phyloP scores from a whole-genome alignment of 2,888 invertebrate genomes.

The Hirtodrosophila trivittata region DNA sequence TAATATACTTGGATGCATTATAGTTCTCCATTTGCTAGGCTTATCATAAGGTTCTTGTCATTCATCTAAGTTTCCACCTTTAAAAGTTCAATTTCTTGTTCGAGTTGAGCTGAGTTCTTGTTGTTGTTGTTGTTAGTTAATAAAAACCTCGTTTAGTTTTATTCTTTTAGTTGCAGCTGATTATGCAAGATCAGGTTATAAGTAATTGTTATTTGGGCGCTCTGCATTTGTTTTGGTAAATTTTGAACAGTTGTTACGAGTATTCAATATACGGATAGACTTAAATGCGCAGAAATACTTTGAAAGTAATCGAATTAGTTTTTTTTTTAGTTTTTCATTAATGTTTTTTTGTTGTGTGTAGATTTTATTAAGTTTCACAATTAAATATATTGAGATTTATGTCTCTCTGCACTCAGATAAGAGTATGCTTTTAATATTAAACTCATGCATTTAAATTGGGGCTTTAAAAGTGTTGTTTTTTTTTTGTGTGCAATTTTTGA shows the following conservation, averaged over 20 bases:
- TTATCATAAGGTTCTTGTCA: conserved; percentile 41
- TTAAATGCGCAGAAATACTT: conserved; percentile 77
- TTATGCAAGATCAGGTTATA: conserved; percentile 30
- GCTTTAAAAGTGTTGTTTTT: conserved; percentile 37
- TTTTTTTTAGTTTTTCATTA: conserved; percentile 25
- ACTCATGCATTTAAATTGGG: conserved; percentile 58
- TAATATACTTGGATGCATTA: conserved; percentile 1
- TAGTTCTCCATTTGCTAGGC: conserved; percentile 49
- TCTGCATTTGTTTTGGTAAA: conserved; percentile 25
- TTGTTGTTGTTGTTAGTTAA: conserved; percentile 37
- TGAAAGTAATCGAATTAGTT: conserved; percentile 63
- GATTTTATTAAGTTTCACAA: conserved; percentile 48
- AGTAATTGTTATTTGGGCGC: conserved; percentile 36
- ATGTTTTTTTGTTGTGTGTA: conserved; percentile 33
- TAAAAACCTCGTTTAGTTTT: conserved; percentile 50
- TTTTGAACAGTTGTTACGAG: conserved; percentile 5
- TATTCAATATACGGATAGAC: conserved; percentile 23
- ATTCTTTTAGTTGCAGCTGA: conserved; percentile 23
- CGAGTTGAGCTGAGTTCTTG: conserved; percentile 22
- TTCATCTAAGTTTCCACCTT: conserved; percentile 32
- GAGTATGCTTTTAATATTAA: conserved; percentile 37
- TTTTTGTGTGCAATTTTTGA: conserved; percentile 47
- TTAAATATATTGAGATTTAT: conserved; percentile 55
- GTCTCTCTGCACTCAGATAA: conserved; percentile 18
- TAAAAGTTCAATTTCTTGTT: conserved; percentile 27